These are phyloP conservation scores for Exocentrus adspersus DNA, from an alignment of 2,888 invertebrate genomes.

Conservation along the genomic window DNA sequence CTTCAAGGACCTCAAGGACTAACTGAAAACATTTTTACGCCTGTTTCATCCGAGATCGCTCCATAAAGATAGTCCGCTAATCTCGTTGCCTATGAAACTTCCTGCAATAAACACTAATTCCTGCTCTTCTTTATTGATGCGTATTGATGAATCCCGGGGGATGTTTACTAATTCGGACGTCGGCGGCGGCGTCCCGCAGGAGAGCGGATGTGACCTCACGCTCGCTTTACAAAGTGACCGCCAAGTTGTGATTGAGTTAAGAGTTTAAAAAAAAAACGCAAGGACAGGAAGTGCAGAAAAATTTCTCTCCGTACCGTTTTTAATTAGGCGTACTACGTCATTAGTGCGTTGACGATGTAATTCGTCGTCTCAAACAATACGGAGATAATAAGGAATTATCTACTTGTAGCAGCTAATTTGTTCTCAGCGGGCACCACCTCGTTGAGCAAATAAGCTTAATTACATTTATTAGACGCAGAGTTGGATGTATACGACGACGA, in stretches of 20 bases:
- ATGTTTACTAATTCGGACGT: constrained; percentile 40
- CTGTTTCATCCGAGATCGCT: not conserved
- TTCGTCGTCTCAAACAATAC: constrained; percentile 25
- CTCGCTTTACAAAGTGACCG: too few relatives aligned
- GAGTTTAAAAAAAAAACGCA: too few relatives aligned
- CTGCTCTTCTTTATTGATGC: constrained; percentile 25
- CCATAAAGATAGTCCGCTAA: not conserved
- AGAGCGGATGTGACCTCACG: constrained; percentile 51
- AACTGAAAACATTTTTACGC: not conserved
- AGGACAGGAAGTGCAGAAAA: too few relatives aligned
- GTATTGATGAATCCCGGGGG: constrained; percentile 40
- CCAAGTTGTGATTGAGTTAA: too few relatives aligned
- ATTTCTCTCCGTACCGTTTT: constrained; percentile 5
- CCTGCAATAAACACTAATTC: constrained; percentile 38
- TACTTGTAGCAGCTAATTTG: constrained; percentile 42
- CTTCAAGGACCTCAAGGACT: too few relatives aligned
- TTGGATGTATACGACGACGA: constrained; percentile 46
- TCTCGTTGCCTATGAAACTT: constrained; percentile 15
- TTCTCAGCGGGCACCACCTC: constrained; percentile 46
- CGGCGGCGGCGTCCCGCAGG: constrained; percentile 28
- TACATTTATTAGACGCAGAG: constrained; percentile 52
- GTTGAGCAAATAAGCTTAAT: constrained; percentile 51
- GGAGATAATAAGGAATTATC: constrained; percentile 31
- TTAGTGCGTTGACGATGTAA: constrained; percentile 3
- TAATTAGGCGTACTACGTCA: constrained; percentile 2